phyloP scores from a whole-genome alignment of 2,113 vertebrate genomes.

The Empidonax alnorum region DNA sequence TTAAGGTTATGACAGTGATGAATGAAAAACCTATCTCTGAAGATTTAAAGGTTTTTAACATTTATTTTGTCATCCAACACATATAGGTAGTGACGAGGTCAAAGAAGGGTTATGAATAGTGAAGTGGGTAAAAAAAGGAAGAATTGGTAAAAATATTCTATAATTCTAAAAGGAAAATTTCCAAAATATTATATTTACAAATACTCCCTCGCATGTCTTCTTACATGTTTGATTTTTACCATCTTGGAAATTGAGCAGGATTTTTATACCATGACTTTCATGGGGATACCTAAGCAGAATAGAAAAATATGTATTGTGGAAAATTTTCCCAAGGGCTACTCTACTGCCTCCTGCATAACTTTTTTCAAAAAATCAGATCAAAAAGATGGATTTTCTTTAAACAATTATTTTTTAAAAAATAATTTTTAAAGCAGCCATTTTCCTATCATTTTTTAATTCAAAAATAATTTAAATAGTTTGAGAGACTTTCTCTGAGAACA shows the following conservation, averaged over 20 bases:
- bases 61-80: constrained; percentile 1
- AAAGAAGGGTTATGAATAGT: not conserved
- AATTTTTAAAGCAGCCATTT: not conserved
- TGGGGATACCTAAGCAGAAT: not conserved
- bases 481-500: not conserved
- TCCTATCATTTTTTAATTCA: not conserved
- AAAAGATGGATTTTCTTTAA: not conserved
- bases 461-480: not conserved
- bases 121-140: not conserved
- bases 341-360: not conserved
- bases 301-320: not conserved
- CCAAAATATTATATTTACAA: not conserved
- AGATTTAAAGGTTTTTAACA: constrained; percentile 21
- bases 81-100: not conserved
- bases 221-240: not conserved
- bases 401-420: not conserved
- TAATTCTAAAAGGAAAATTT: not conserved
- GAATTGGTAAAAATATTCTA: not conserved
- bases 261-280: not conserved
- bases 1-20: constrained; percentile 39
- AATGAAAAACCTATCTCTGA: constrained; percentile 21
- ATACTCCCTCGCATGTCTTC: not conserved
- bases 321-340: not conserved
- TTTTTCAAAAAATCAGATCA: not conserved
- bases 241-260: not conserved